These are phyloP conservation scores for Xerus inauris DNA, from an alignment of 2,113 vertebrate genomes.

Conservation along the genomic window DNA sequence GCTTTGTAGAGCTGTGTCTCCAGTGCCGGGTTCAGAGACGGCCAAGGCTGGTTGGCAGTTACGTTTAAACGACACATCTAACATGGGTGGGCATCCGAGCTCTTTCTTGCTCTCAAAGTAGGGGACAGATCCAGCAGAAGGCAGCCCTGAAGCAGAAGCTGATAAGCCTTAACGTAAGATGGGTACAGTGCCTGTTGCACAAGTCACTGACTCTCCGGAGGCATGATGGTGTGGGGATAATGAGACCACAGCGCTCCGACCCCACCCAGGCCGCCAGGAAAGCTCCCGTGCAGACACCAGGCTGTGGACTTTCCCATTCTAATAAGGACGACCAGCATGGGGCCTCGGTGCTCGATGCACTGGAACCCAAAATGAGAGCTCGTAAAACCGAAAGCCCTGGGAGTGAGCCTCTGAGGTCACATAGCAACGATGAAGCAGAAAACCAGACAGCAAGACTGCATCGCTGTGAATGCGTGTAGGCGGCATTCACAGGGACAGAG, in stretches of 20 bases:
- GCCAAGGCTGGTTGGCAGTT: neutral
- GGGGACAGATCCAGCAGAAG: neutral
- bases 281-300: slow-evolving; percentile 13
- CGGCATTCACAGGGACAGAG: too few species aligned
- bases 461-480: too few species aligned
- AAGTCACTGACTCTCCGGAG: slow-evolving; percentile 14
- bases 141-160: slow-evolving; percentile 14
- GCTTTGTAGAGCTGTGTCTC: neutral
- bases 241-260: neutral
- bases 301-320: neutral
- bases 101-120: neutral
- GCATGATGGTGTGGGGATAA: neutral
- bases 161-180: neutral
- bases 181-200: neutral
- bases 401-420: too few species aligned
- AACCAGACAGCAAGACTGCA: too few species aligned
- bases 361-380: neutral
- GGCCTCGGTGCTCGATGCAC: neutral
- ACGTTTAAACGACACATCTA: neutral
- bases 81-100: neutral
- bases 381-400: too few species aligned
- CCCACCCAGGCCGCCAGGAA: neutral
- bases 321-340: neutral
- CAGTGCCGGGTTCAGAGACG: neutral
- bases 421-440: too few species aligned